Conservation (phyloP, 2,797 vertebrate genomes). For the Erpetoichthys calabaricus region DNA sequence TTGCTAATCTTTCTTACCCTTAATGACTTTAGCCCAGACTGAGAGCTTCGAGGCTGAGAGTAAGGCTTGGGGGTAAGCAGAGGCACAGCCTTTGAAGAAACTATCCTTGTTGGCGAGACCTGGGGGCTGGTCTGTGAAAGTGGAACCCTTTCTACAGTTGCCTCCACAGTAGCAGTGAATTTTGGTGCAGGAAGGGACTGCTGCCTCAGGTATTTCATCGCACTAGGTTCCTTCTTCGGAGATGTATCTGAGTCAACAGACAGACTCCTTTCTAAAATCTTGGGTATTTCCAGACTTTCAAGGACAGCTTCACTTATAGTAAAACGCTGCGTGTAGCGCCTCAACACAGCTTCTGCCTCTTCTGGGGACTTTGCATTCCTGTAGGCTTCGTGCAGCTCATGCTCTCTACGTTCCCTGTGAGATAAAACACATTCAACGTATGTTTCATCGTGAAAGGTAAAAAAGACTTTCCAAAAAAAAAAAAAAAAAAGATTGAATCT, state of each 20-base stretch:
- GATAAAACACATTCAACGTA: not conserved
- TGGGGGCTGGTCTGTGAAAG: conserved; percentile 1
- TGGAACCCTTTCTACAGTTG: conserved; percentile 54
- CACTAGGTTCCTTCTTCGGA: conserved; percentile 47
- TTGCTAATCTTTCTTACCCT: conserved; percentile 56
- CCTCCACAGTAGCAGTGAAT: conserved; percentile 82
- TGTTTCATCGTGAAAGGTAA: no score
- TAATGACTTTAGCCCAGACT: conserved; percentile 62
- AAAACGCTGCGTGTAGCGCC: conserved; percentile 85
- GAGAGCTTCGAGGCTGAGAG: conserved; percentile 61
- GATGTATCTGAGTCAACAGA: conserved; percentile 60
- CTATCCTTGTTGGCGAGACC: conserved; percentile 47
- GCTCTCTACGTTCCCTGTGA: conserved; percentile 75
- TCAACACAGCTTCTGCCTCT: conserved; percentile 76
- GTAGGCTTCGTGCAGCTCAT: conserved; percentile 73
- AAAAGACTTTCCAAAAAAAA: conserved; percentile 10
- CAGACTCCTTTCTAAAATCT: conserved; percentile 81
- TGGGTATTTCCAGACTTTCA: conserved; percentile 82
- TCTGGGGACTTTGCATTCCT: conserved; percentile 64
- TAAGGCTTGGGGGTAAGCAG: conserved; percentile 77
- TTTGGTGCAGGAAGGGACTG: conserved; percentile 80
- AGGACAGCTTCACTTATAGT: conserved; percentile 87
- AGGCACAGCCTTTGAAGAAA: conserved; percentile 65
- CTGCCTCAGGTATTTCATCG: conserved; percentile 77
- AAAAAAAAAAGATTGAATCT: not conserved